Percentiles rank a stretch among this genome's conserved stretches.
Conservation (phyloP, 2,113 vertebrate genomes). For the Pholis gunnellus region DNA sequence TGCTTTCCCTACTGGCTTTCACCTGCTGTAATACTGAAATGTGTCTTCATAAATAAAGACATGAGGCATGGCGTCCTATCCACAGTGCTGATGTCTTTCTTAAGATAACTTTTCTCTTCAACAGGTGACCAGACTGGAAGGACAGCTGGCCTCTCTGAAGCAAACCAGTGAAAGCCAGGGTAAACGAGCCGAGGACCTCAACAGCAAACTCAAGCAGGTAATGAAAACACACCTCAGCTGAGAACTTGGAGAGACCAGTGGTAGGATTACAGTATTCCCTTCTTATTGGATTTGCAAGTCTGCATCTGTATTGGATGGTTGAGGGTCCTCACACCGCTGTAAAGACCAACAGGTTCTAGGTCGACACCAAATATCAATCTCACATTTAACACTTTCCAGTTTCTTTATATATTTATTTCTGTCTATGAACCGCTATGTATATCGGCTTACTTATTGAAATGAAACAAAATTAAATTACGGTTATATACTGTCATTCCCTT, state of each 20-base stretch:
- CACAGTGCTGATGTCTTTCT: background rate
- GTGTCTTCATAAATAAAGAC: background rate
- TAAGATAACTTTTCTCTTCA: slow-evolving; percentile 10
- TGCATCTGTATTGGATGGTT: background rate
- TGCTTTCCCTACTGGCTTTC: background rate
- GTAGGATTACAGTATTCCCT: background rate
- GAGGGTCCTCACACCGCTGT: background rate
- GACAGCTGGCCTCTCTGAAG: slow-evolving; percentile 88
- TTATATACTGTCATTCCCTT: too few relatives aligned
- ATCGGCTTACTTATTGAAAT: too few relatives aligned
- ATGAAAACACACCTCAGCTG: background rate
- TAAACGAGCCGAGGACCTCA: slow-evolving; percentile 90
- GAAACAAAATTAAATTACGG: too few relatives aligned
- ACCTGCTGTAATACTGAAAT: background rate
- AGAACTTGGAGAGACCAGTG: background rate
- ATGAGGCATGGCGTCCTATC: background rate
- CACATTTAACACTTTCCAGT: too few relatives aligned
- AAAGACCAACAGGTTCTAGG: background rate
- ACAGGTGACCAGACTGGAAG: slow-evolving; percentile 89
- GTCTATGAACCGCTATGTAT: too few relatives aligned
- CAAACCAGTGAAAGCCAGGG: slow-evolving; percentile 89
- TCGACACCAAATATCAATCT: too few relatives aligned
- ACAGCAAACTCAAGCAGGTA: slow-evolving; percentile 95
- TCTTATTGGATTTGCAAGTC: background rate
- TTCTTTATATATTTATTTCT: too few relatives aligned